A percentile compares a stretch with the other conserved stretches of the same genome.
Evolutionary conservation across 35 echinoderm and acorn worm genomes (phyloP).

Genomic region (Ophioderma brevispina): DNA sequence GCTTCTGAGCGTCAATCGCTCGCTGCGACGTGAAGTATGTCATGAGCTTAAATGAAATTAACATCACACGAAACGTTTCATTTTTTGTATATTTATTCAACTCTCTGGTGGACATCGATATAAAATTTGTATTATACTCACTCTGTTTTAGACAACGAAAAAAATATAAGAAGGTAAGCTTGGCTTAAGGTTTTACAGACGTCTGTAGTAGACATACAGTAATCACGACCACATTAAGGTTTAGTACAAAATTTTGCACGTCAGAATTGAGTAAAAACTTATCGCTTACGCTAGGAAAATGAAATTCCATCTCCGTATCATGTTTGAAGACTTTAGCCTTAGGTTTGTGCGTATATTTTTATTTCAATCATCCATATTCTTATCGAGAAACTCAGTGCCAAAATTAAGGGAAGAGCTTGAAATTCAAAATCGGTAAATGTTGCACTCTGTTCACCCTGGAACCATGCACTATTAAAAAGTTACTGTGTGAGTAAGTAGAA

Average conservation of each 20-base stretch:
- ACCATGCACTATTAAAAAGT: too few relatives aligned
- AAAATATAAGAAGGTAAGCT: constrained; percentile 2
- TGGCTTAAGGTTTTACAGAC: constrained; percentile 7
- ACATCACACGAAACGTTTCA: background rate
- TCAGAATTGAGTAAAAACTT: background rate
- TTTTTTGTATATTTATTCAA: constrained; percentile 2
- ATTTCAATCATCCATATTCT: too few relatives aligned
- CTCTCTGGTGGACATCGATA: constrained; percentile 12
- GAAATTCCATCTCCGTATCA: background rate
- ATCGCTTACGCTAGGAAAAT: background rate
- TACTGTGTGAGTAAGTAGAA: too few relatives aligned
- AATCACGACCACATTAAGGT: background rate
- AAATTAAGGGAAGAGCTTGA: too few relatives aligned
- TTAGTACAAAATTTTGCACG: background rate
- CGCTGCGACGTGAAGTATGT: background rate
- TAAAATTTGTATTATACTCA: constrained; percentile 1
- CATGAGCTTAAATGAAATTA: background rate
- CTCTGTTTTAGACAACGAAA: background rate
- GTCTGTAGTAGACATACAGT: background rate
- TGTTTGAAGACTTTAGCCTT: too few relatives aligned
- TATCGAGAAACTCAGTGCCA: too few relatives aligned
- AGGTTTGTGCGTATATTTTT: too few relatives aligned
- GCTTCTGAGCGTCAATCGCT: background rate
- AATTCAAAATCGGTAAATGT: too few relatives aligned
- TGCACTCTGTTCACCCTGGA: too few relatives aligned